A percentile compares a stretch with the other conserved stretches of the same genome.
Evolutionary conservation across 2,888 invertebrate genomes (phyloP).

Genomic region (Drosophila ezoana): DNA sequence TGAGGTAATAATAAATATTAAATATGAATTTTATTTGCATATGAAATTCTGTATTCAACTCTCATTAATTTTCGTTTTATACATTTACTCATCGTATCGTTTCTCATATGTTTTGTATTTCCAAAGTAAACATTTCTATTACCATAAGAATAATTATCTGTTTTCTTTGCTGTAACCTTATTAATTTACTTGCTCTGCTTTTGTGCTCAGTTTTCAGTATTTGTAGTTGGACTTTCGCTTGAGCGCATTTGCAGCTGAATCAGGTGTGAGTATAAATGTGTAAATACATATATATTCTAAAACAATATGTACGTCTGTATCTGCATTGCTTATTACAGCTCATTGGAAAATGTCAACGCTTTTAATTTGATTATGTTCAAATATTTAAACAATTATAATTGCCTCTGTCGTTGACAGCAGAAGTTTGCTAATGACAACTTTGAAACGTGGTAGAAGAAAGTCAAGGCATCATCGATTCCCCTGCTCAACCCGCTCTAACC

Average conservation of each 20-base stretch:
- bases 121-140: slow-evolving; percentile 5
- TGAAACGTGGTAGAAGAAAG: slow-evolving; percentile 1
- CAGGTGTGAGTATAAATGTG: neutral
- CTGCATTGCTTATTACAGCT: slow-evolving; percentile 19
- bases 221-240: neutral
- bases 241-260: neutral
- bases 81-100: too few relatives aligned
- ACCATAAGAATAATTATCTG: neutral
- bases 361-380: slow-evolving; percentile 37
- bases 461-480: slow-evolving; percentile 5
- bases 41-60: too few relatives aligned
- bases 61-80: too few relatives aligned
- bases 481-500: neutral
- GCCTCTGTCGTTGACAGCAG: slow-evolving; percentile 41
- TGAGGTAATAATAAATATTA: neutral
- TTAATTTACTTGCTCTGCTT: neutral
- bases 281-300: neutral
- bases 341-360: slow-evolving; percentile 17
- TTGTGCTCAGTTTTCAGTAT: neutral
- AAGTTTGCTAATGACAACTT: slow-evolving; percentile 27
- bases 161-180: neutral
- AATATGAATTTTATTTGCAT: neutral
- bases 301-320: neutral
- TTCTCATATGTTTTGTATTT: neutral
- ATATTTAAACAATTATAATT: slow-evolving; percentile 68